Evolutionary conservation across 2,888 invertebrate genomes (phyloP), one percentile per base, ranked within the genome.

Genomic region (Synanthedon andrenaeformis): DNA sequence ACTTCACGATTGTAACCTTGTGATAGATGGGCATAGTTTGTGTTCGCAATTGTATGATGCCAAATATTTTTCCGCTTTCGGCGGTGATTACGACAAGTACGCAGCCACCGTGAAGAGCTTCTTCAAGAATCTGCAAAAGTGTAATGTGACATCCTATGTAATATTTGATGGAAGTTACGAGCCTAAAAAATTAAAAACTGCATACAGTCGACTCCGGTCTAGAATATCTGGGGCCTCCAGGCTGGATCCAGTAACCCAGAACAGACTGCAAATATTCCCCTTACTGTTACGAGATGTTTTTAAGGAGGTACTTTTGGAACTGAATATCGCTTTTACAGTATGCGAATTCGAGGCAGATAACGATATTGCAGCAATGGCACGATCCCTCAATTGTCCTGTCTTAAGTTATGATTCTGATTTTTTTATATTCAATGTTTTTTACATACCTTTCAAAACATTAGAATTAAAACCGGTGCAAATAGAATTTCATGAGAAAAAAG

Each of bases 361-460:
- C 62, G 94, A 96, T 67, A 92, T 97, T 54, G 97, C 96, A 0
- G 91, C 92, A 0, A 76, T 97, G 61, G 95, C 96, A 0, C 90
- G 92, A 59, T 88, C 91, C 54, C 82, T 96, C 2, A 86, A 92
- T 45, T 97, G 96, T 65, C 97, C 97, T 0, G 93, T 98, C 2
- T 74, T 98, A 3, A 97, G 96, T 67, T 94, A 93, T 63, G 98
- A 98, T 79, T 97, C 97, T 0, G 98, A 98, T 81, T 98, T 97
- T 80, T 97, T 92, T 68, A 92, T 98, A 59, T 96, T 93, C 76
- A 93, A 95, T 79, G 91, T 95, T 0, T 79, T 89, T 2, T 96
- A 96, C 63, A 93, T 98, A 59, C 95, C 96, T 0, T 91, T 95
- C 59, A 87, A 90, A 41, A 92, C 91, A 23, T 69, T 95, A 11